These are phyloP conservation scores for Dendrolimus houi DNA, from an alignment of 2,888 invertebrate genomes.

Conservation along the genomic window DNA sequence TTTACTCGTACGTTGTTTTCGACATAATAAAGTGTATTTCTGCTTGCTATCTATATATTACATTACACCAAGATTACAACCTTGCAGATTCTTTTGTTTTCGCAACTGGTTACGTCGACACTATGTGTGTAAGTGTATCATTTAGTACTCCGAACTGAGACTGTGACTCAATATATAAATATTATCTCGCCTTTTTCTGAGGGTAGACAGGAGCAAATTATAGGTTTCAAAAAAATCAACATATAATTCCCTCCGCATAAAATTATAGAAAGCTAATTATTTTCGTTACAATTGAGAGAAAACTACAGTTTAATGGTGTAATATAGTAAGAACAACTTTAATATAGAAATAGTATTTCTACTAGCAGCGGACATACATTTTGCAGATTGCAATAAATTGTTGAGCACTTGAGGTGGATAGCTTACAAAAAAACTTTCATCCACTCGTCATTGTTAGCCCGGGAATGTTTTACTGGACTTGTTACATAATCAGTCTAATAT, in stretches of 20 bases:
- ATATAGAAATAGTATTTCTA: too few species aligned
- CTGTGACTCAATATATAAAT: too few species aligned
- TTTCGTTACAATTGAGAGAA: too few species aligned
- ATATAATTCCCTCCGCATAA: too few species aligned
- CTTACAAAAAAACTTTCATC: not conserved
- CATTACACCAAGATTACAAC: constrained; percentile 14
- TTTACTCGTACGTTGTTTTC: constrained; percentile 5
- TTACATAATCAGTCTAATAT: not conserved
- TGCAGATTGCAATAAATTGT: not conserved
- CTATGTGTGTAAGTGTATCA: not conserved
- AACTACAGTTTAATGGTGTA: too few species aligned
- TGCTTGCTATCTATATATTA: constrained; percentile 14
- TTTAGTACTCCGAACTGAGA: too few species aligned
- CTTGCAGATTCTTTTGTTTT: constrained; percentile 29
- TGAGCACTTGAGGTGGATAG: not conserved
- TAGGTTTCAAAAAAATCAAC: too few species aligned
- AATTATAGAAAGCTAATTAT: too few species aligned
- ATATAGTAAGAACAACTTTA: too few species aligned
- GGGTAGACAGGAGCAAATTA: too few species aligned
- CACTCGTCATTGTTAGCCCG: not conserved
- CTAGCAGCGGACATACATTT: not conserved
- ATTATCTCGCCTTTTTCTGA: too few species aligned
- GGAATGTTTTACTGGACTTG: not conserved
- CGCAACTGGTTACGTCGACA: constrained; percentile 20
- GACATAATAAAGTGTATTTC: constrained; percentile 10